Percentiles rank a stretch among this genome's conserved stretches.
Conservation (phyloP, 2,113 vertebrate species). For the Ceratotherium simum region DNA sequence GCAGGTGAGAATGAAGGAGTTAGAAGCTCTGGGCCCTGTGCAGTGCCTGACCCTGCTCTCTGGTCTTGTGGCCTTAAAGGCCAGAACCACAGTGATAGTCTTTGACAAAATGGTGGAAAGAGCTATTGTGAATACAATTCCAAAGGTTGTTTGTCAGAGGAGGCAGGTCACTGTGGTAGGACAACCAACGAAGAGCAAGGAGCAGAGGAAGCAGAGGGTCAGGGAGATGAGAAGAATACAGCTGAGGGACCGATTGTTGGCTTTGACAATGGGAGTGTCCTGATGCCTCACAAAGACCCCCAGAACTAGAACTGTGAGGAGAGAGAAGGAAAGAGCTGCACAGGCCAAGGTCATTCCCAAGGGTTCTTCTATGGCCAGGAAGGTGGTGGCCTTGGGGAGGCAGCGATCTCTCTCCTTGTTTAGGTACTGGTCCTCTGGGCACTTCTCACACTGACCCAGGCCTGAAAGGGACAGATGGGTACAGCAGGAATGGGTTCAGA, state of each 20-base stretch:
- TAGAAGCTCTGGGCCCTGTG: background rate
- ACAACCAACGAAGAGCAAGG: background rate
- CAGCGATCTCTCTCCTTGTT: background rate
- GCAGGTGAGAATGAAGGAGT: background rate
- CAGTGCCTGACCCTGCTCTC: background rate
- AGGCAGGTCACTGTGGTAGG: background rate
- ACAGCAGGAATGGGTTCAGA: background rate
- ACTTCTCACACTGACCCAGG: background rate
- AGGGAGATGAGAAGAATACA: background rate
- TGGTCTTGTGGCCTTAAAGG: background rate
- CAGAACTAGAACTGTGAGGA: background rate
- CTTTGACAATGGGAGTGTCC: background rate
- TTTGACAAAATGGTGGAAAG: background rate
- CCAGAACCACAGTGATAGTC: background rate
- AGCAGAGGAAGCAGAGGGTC: background rate
- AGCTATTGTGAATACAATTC: background rate
- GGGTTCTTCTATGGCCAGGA: background rate
- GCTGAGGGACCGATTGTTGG: background rate
- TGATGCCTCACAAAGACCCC: background rate
- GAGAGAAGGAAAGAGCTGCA: background rate
- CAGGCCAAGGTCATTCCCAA: background rate
- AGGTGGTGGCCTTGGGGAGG: background rate
- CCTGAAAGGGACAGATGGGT: background rate
- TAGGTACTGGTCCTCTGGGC: background rate
- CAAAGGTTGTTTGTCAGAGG: background rate